Percentiles rank a stretch among this genome's conserved stretches.
phyloP scores from a whole-genome alignment of 2,888 invertebrate genomes.

The Melanostoma mellinum region DNA sequence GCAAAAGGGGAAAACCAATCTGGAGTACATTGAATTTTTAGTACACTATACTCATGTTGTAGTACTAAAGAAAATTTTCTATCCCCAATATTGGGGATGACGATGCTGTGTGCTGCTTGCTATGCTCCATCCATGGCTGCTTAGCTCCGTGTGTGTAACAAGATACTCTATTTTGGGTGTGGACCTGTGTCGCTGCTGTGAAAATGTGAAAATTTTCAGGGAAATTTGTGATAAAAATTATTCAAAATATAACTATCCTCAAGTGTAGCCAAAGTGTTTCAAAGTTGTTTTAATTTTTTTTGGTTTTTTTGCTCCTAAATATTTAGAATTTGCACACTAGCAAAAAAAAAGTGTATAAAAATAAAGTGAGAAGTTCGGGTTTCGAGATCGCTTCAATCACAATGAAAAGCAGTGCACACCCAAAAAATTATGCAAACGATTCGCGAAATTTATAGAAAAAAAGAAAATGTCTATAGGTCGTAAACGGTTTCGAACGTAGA shows the following conservation, averaged over 20 bases:
- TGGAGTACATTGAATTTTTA: slow-evolving; percentile 48
- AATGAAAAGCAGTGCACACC: slow-evolving; percentile 70
- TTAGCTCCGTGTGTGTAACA: slow-evolving; percentile 67
- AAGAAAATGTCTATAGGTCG: slow-evolving; percentile 66
- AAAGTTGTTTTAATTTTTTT: slow-evolving; percentile 4
- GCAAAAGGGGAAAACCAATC: slow-evolving; percentile 33
- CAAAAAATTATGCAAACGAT: slow-evolving; percentile 70
- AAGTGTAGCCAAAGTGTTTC: slow-evolving; percentile 44
- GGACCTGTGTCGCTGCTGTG: slow-evolving; percentile 67
- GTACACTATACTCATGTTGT: slow-evolving; percentile 55
- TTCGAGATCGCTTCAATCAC: neutral
- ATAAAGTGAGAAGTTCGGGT: neutral
- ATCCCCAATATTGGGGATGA: slow-evolving; percentile 56
- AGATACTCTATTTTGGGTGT: slow-evolving; percentile 72
- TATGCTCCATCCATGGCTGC: slow-evolving; percentile 58
- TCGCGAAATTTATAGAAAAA: slow-evolving; percentile 50
- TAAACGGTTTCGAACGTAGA: slow-evolving; percentile 69
- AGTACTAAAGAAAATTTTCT: slow-evolving; percentile 66
- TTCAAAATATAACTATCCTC: slow-evolving; percentile 33
- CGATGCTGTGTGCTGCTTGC: slow-evolving; percentile 53
- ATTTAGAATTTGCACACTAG: neutral
- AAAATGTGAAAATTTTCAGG: slow-evolving; percentile 71
- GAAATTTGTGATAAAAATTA: slow-evolving; percentile 67
- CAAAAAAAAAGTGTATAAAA: neutral
- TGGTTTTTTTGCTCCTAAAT: neutral